These are phyloP conservation scores for Stomatorhinus walkeri DNA, from an alignment of 2,797 vertebrate genomes.

Conservation along the genomic window DNA sequence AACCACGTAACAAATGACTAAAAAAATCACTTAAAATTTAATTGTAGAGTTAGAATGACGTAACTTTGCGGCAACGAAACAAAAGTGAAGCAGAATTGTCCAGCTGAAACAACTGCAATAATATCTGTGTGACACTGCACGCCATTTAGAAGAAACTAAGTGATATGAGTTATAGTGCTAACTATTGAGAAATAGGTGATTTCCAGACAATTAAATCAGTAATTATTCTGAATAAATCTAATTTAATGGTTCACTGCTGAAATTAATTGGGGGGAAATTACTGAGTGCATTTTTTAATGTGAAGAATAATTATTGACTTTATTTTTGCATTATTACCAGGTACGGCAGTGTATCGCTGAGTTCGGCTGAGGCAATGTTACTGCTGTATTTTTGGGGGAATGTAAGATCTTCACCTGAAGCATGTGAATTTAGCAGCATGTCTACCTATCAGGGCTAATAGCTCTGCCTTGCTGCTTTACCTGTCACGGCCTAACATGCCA, in stretches of 20 bases:
- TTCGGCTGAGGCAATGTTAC: conserved; percentile 67
- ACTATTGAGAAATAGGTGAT: conserved; percentile 31
- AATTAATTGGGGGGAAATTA: conserved; percentile 68
- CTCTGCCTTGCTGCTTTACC: neutral
- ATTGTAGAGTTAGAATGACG: neutral
- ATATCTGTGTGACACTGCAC: neutral
- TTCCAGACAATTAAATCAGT: conserved; percentile 63
- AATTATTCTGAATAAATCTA: conserved; percentile 63
- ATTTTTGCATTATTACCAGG: conserved; percentile 62
- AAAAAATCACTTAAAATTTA: neutral
- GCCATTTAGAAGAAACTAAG: neutral
- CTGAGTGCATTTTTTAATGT: conserved; percentile 70
- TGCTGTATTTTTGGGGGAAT: conserved; percentile 44
- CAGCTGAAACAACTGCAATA: neutral
- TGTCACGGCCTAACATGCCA: neutral
- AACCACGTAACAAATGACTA: neutral
- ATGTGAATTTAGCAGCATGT: neutral
- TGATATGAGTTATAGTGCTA: neutral
- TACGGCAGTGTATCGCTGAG: conserved; percentile 63
- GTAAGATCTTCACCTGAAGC: neutral
- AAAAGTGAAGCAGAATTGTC: neutral
- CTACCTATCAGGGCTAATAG: neutral
- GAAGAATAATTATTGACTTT: conserved; percentile 72
- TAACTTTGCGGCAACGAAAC: neutral
- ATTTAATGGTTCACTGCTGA: conserved; percentile 69